These are phyloP conservation scores for Alethe diademata DNA, from an alignment of 2,113 vertebrate genomes.

Conservation along the genomic window DNA sequence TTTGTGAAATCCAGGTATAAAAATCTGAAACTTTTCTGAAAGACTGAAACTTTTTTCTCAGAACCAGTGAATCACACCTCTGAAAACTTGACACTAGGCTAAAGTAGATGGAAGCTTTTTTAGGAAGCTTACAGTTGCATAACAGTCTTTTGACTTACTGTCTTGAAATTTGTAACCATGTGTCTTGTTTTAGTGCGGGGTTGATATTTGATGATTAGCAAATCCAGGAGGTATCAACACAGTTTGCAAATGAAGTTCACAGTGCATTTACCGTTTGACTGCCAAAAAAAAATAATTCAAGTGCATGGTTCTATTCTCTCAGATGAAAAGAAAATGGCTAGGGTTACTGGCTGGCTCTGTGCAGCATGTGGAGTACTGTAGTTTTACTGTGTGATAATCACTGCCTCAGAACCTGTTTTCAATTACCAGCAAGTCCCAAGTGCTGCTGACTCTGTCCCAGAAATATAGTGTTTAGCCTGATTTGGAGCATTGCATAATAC, in stretches of 20 bases:
- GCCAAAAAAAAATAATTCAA: not conserved
- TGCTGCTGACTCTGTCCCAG: not conserved
- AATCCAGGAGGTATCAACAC: conserved; percentile 37
- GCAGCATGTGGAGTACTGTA: conserved; percentile 6
- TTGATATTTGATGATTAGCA: conserved; percentile 30
- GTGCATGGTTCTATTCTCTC: not conserved
- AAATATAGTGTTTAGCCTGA: not conserved
- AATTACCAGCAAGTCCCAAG: conserved; percentile 44
- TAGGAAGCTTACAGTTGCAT: not conserved
- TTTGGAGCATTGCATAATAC: not conserved
- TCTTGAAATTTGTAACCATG: conserved; percentile 14
- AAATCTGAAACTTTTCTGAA: not conserved
- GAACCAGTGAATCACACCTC: not conserved
- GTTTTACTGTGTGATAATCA: conserved; percentile 31
- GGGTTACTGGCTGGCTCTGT: conserved; percentile 32
- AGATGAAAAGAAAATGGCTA: conserved; percentile 39
- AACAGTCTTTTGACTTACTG: not conserved
- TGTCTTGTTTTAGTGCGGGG: conserved; percentile 5
- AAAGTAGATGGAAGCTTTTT: not conserved
- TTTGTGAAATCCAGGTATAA: conserved; percentile 7
- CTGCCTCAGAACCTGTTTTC: conserved; percentile 58
- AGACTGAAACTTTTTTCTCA: conserved; percentile 8
- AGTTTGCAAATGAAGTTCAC: conserved; percentile 18
- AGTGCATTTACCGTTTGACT: not conserved
- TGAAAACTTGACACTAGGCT: not conserved